Evolutionary conservation across 92 coral and sea anemone genomes (phyloP), one percentile per base, ranked within the genome.

Genomic region (Metridium senile): DNA sequence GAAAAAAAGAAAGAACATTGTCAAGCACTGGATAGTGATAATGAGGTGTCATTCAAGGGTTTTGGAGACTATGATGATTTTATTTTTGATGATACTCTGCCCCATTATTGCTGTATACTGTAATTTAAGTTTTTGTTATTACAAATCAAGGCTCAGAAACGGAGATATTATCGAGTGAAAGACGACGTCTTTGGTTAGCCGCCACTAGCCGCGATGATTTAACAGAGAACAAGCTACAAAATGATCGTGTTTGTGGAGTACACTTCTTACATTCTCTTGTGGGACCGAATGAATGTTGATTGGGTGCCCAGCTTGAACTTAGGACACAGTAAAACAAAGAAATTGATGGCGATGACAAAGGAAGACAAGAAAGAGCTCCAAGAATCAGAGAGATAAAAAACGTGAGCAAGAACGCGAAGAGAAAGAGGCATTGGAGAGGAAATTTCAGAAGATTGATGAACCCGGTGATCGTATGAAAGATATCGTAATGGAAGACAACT

Each of bases 131-230:
- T 84, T 63, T 39, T 78, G 84, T 74, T 78, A 67, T 84, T 23
- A 71, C 82, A 56, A 84, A 66, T 67, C 90, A 86, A 80, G 90
- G 89, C 35, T 81, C 74, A 68, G 72, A 74, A 62, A 81, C 53
- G n/a, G 79, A 81, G 63, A 81, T 81, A 70, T 76, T 86, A 78
- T 75, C 86, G 18, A 82, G 83, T 33, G 81, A 86, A 72, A 45
- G 86, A 18, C 64, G 71, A 82, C 27, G 26, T 2, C 64, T 46
- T 20, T 78, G 83, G 76, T 26, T 64, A 78, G 69, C 75, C 20
- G 74, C 79, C 74, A 70, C 70, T 23, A 76, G 78, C 69, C 72
- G 69, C 21, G 83, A 47, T 46, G 74, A 77, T 62, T 62, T 77
- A 43, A 82, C 73, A 21, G 82, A 69, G 58, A 75, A 32, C 9